Conservation (phyloP, 2,113 vertebrate genomes). For the Chroicocephalus ridibundus region DNA sequence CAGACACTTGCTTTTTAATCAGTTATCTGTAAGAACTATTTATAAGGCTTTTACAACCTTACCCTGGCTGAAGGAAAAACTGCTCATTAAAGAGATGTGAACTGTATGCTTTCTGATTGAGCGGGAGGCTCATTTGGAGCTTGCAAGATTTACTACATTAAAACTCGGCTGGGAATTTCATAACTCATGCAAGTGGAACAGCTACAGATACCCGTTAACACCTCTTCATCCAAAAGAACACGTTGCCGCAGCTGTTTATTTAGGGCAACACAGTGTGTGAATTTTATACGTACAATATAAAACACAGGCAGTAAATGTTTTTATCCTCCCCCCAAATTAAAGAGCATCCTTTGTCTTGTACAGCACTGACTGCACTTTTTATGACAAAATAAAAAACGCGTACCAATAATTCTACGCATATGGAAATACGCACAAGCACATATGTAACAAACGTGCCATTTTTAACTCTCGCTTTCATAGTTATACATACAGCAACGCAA, state of each 20-base stretch:
- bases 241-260: neutral
- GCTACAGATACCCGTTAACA: conserved; percentile 15
- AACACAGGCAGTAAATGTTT: neutral
- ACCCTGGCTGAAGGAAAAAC: neutral
- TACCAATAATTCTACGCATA: neutral
- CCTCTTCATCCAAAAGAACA: neutral
- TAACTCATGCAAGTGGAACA: conserved; percentile 12
- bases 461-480: neutral
- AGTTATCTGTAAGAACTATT: neutral
- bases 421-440: neutral
- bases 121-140: neutral
- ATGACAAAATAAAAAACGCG: neutral
- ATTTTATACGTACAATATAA: neutral
- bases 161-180: conserved; percentile 6
- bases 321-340: neutral
- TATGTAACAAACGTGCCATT: neutral
- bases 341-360: neutral
- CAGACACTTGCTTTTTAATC: neutral
- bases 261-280: neutral
- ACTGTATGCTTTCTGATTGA: neutral
- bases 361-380: neutral
- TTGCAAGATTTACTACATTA: neutral
- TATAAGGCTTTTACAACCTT: neutral
- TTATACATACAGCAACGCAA: neutral
- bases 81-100: neutral